Percentiles rank a stretch among this genome's conserved stretches.
These are phyloP conservation scores for Puffinus mauretanicus DNA, from an alignment of 2,113 vertebrate species.

Conservation along the genomic window DNA sequence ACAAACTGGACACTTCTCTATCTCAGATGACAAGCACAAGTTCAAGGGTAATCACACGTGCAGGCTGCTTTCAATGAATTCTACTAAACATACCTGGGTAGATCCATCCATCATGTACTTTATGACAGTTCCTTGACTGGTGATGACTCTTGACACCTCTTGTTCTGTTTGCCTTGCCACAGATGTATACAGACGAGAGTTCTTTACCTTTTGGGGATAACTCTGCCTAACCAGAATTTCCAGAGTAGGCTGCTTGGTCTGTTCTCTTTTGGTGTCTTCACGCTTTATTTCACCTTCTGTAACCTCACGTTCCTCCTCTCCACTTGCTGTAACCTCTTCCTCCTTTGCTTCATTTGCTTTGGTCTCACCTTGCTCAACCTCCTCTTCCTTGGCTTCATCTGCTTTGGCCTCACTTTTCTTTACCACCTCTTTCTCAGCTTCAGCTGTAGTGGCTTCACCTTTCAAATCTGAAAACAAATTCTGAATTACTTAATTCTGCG, in stretches of 20 bases:
- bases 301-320: neutral
- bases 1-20: neutral
- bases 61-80: neutral
- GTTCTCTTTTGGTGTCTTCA: neutral
- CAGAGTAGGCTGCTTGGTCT: neutral
- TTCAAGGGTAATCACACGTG: neutral
- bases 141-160: conserved; percentile 84
- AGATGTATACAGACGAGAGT: conserved; percentile 34
- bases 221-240: conserved; percentile 83
- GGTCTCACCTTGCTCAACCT: neutral
- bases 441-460: neutral
- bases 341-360: neutral
- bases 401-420: neutral
- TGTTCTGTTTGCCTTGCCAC: conserved; percentile 50
- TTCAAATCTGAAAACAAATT: conserved; percentile 16
- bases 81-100: conserved; percentile 77
- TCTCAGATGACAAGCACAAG: neutral
- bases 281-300: neutral
- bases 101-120: conserved; percentile 85
- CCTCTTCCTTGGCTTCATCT: neutral
- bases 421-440: neutral
- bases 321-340: neutral
- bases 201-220: conserved; percentile 75
- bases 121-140: conserved; percentile 84
- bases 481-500: neutral